These are phyloP conservation scores for Xenops minutus DNA, from an alignment of 2,797 vertebrate species.

Conservation along the genomic window DNA sequence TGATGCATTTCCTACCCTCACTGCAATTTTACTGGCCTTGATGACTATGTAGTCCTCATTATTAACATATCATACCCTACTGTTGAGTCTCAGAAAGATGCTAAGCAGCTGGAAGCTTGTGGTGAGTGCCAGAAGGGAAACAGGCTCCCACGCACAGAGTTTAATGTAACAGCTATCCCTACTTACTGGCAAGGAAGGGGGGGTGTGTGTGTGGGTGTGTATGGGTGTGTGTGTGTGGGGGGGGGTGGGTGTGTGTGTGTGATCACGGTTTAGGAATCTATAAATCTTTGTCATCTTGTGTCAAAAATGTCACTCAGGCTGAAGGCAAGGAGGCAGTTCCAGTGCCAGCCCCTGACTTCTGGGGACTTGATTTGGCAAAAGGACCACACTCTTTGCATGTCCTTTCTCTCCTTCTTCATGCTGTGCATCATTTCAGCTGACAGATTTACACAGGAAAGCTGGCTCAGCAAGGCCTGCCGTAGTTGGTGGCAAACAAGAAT, in stretches of 20 bases:
- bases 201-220: neutral
- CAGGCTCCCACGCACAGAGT: slow-evolving; percentile 55
- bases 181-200: slow-evolving; percentile 16
- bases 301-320: slow-evolving; percentile 60
- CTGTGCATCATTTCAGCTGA: slow-evolving; percentile 81
- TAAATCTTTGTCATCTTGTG: slow-evolving; percentile 63
- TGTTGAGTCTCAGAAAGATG: slow-evolving; percentile 61
- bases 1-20: slow-evolving; percentile 35
- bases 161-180: slow-evolving; percentile 44
- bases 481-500: slow-evolving; percentile 81
- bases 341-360: slow-evolving; percentile 61
- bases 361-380: slow-evolving; percentile 34
- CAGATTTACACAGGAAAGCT: slow-evolving; percentile 78
- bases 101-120: slow-evolving; percentile 63
- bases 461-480: slow-evolving; percentile 72
- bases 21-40: slow-evolving; percentile 32
- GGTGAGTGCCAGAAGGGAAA: slow-evolving; percentile 50
- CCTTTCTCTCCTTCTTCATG: slow-evolving; percentile 71
- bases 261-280: neutral
- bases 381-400: slow-evolving; percentile 74
- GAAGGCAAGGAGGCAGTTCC: slow-evolving; percentile 6
- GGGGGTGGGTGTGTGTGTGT: too few species aligned
- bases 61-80: slow-evolving; percentile 66
- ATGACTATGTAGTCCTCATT: slow-evolving; percentile 34
- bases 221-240: neutral